Base-by-base conservation (phyloP, 1,140 invertebrate species). In the Protaetia brevitarsis region DNA sequence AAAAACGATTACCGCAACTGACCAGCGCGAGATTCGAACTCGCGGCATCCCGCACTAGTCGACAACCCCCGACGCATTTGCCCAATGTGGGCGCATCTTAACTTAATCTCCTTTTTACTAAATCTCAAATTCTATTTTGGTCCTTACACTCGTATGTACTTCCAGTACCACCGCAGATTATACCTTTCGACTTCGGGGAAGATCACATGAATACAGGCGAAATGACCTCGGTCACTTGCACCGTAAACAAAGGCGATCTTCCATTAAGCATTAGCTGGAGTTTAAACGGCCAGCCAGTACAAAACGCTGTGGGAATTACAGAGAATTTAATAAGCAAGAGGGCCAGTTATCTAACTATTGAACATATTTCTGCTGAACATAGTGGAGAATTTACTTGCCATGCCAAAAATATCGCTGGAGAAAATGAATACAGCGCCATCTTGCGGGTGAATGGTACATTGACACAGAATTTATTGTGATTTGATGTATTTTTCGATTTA, bases 311-410 rank as follows among this genome's bases (percentile, higher is more conserved):
- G 3, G 71, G 67, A 36, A 66, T 75, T 45, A 63, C 36, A 28
- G 67, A 73, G 13, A 67, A 75, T 16, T 86, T 85, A 77, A 77
- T 89, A 70, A 88, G 89, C 51, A 84, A 86, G 67, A 85, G 86
- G 74, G 87, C 87, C 64, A 88, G 86, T 64, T 81, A 92, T 71
- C 79, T 96, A 65, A 87, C 86, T 27, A 94, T 95, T 65, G 86
- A 89, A 66, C 85, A 87, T 11, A 88, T 89, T 63, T 87, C 85
- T 70, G 87, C 89, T 56, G 83, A 85, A 89, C 90, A 56, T 93
- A 92, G 81, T n/a, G 88, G 89, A 19, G 82, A 86, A 69, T 90
- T 88, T 75, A 86, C 85, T 66, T 91, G 88, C 78, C 84, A 84
- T 56, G 90, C 88, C 71, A 84, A 83, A 59, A 92, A 92, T 78